Evolutionary conservation across 2,113 vertebrate genomes (phyloP).

Genomic region (Arizona elegans): DNA sequence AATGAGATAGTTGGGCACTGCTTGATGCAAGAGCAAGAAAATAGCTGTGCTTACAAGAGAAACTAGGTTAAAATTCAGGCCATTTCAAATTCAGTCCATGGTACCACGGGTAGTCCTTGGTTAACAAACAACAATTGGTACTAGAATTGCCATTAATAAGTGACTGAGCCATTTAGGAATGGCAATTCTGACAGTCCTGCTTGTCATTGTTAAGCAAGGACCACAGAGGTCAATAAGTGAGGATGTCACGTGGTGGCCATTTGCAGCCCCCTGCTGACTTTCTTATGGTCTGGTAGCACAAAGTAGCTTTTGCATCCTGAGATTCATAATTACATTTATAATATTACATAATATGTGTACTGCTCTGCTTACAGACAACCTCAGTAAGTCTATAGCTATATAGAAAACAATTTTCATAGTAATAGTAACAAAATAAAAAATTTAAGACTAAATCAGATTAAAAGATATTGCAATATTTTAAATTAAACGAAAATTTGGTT

Average conservation of each 20-base stretch:
- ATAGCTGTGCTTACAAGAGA: constrained; percentile 65
- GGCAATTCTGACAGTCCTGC: neutral
- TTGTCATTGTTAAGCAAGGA: neutral
- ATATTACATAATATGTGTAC: neutral
- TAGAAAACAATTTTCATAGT: neutral
- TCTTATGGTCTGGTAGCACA: neutral
- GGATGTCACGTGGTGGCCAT: neutral
- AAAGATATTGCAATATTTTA: neutral
- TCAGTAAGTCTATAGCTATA: neutral
- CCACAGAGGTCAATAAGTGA: neutral
- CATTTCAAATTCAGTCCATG: constrained; percentile 66
- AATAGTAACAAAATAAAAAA: neutral
- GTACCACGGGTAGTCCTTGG: neutral
- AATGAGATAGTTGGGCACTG: constrained; percentile 67
- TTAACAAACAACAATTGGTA: neutral
- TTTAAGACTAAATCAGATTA: neutral
- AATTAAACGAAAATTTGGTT: neutral
- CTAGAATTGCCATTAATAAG: neutral
- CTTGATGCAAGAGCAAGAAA: constrained; percentile 25
- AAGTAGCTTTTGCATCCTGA: neutral
- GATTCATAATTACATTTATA: neutral
- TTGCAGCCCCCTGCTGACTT: neutral
- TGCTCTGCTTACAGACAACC: neutral
- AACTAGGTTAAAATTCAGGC: constrained; percentile 74
- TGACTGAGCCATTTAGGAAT: neutral